Evolutionary conservation across 1,140 invertebrate species (phyloP).

Genomic region (Bombus turneri): DNA sequence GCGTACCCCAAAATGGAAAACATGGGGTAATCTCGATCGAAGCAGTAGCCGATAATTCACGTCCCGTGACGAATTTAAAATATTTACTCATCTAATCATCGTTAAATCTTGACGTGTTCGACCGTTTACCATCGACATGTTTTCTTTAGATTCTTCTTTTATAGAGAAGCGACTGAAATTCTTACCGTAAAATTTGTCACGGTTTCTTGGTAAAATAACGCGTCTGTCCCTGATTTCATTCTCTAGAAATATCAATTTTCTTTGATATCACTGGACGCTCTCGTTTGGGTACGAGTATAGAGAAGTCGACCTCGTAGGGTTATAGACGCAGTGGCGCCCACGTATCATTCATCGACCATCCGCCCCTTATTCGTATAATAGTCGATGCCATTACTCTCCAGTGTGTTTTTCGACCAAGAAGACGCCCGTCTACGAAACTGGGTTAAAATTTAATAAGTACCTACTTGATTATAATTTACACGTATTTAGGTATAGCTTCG

Average conservation of each 20-base stretch:
- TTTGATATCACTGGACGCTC: not conserved
- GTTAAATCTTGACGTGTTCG: not conserved
- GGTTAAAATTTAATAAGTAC: not conserved
- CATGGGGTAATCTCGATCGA: not conserved
- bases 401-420: slow-evolving; percentile 50
- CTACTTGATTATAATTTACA: not conserved
- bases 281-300: slow-evolving; percentile 7
- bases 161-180: not conserved
- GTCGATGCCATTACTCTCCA: slow-evolving; percentile 77
- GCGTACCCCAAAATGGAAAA: slow-evolving; percentile 41
- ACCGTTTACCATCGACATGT: not conserved
- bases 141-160: not conserved
- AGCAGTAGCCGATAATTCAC: not conserved
- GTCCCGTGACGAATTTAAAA: not conserved
- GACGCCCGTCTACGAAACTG: not conserved
- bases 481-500: not conserved
- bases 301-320: slow-evolving; percentile 48
- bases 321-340: slow-evolving; percentile 72
- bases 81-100: not conserved
- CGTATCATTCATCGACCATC: slow-evolving; percentile 50
- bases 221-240: not conserved
- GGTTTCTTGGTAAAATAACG: not conserved
- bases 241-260: not conserved
- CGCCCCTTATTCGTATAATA: slow-evolving; percentile 40
- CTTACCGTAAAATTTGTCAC: not conserved